Conservation (phyloP, 2,113 vertebrate genomes). For the Brachirus orientalis region DNA sequence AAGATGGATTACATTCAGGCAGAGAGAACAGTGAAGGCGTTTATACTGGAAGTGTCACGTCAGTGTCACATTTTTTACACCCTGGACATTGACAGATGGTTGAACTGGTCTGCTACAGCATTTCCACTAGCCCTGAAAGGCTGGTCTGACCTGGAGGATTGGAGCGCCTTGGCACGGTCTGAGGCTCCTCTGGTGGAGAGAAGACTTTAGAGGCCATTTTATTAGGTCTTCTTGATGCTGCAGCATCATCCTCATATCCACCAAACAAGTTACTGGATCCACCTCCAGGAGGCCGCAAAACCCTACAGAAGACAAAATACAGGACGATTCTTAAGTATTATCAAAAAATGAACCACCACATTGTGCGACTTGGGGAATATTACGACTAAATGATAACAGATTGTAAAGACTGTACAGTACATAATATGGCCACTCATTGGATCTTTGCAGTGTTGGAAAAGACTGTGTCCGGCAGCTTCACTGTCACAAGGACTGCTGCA, state of each 20-base stretch:
- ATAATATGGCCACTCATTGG: too few relatives aligned
- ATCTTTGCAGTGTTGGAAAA: too few relatives aligned
- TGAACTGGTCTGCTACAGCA: slow-evolving; percentile 18
- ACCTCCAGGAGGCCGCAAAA: slow-evolving; percentile 90
- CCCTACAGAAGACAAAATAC: slow-evolving; percentile 70
- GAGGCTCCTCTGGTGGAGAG: slow-evolving; percentile 83
- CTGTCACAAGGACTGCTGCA: too few relatives aligned
- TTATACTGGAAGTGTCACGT: slow-evolving; percentile 23
- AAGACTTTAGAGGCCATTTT: slow-evolving; percentile 94
- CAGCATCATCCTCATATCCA: slow-evolving; percentile 81
- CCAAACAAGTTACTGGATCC: slow-evolving; percentile 89
- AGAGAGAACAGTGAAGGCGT: slow-evolving; percentile 2
- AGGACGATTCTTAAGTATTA: neutral
- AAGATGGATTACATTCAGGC: slow-evolving; percentile 3
- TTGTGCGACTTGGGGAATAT: too few relatives aligned
- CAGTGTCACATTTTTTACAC: slow-evolving; percentile 47
- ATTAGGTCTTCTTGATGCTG: slow-evolving; percentile 81
- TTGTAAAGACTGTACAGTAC: too few relatives aligned
- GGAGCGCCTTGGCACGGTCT: slow-evolving; percentile 85
- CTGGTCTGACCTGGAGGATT: slow-evolving; percentile 91
- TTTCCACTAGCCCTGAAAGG: slow-evolving; percentile 9
- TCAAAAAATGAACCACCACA: neutral
- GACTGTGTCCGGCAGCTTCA: neutral
- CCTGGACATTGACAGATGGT: slow-evolving; percentile 1
- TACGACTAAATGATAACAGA: too few relatives aligned